Evolutionary conservation across 2,888 invertebrate species (phyloP).

Genomic region (Scaptomyza cyrtandrae): DNA sequence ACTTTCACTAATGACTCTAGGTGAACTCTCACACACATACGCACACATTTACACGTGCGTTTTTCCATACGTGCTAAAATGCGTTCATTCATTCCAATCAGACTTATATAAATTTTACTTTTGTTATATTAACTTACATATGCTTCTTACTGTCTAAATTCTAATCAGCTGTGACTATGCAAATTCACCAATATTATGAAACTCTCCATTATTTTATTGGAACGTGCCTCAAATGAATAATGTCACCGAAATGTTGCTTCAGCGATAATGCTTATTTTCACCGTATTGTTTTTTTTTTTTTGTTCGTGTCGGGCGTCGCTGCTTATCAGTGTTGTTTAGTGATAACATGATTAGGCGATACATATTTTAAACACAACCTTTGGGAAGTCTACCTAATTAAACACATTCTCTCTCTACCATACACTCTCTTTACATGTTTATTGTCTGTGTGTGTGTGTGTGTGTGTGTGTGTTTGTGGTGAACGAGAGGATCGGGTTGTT

Average conservation of each 20-base stretch:
- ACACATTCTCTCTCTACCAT: slow-evolving; percentile 4
- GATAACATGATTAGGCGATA: slow-evolving; percentile 55
- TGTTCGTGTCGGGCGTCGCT: slow-evolving; percentile 8
- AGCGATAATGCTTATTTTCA: slow-evolving; percentile 27
- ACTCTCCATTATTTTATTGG: slow-evolving; percentile 1
- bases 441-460: too few species aligned
- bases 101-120: neutral
- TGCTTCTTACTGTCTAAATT: neutral
- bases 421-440: neutral
- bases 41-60: slow-evolving; percentile 41
- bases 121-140: too few species aligned
- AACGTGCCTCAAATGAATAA: slow-evolving; percentile 42
- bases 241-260: slow-evolving; percentile 9
- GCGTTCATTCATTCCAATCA: slow-evolving; percentile 33
- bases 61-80: slow-evolving; percentile 53
- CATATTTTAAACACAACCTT: slow-evolving; percentile 41
- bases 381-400: slow-evolving; percentile 36
- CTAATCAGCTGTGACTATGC: neutral
- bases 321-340: slow-evolving; percentile 44
- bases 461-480: slow-evolving; percentile 4
- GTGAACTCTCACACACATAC: slow-evolving; percentile 63
- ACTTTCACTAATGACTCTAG: slow-evolving; percentile 81
- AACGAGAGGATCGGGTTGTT: neutral
- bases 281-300: slow-evolving; percentile 49
- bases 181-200: neutral